Evolutionary conservation across 1,140 invertebrate genomes (phyloP).

Genomic region (Anthonomus grandis): DNA sequence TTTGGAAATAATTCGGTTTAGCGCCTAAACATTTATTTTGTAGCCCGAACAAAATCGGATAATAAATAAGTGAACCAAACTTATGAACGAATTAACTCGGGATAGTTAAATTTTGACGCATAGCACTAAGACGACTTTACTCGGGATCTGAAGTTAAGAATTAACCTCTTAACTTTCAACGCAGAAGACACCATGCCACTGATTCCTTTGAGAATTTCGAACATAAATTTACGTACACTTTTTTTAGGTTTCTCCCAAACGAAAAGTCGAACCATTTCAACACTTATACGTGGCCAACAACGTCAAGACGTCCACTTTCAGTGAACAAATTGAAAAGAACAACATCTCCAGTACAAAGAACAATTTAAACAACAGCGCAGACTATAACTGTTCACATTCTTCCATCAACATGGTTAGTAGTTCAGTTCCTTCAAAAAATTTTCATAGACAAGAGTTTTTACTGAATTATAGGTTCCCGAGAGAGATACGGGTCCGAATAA

Average conservation of each 20-base stretch:
- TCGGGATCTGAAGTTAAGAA: too few species aligned
- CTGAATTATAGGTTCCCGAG: slow-evolving; percentile 48
- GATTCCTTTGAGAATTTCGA: too few species aligned
- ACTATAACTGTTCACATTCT: slow-evolving; percentile 44
- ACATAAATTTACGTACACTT: too few species aligned
- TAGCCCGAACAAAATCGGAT: too few species aligned
- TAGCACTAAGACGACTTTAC: too few species aligned
- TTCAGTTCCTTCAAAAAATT: not conserved
- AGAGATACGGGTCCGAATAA: slow-evolving; percentile 55
- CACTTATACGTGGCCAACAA: slow-evolving; percentile 45
- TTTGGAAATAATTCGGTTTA: too few species aligned
- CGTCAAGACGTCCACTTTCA: slow-evolving; percentile 50
- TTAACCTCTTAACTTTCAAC: too few species aligned
- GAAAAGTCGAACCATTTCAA: slow-evolving; percentile 45
- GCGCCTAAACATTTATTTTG: too few species aligned
- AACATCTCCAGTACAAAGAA: slow-evolving; percentile 47
- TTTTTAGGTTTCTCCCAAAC: slow-evolving; percentile 37
- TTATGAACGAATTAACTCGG: too few species aligned
- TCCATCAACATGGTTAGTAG: slow-evolving; percentile 52
- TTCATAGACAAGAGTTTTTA: not conserved
- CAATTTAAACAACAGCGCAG: slow-evolving; percentile 39
- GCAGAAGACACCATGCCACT: too few species aligned
- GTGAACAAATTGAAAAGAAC: slow-evolving; percentile 48
- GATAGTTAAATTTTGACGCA: too few species aligned
- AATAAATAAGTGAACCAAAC: too few species aligned